Evolutionary conservation across 1,140 invertebrate species (phyloP), one percentile per base, ranked within the genome.

Genomic region (Ips nitidus): DNA sequence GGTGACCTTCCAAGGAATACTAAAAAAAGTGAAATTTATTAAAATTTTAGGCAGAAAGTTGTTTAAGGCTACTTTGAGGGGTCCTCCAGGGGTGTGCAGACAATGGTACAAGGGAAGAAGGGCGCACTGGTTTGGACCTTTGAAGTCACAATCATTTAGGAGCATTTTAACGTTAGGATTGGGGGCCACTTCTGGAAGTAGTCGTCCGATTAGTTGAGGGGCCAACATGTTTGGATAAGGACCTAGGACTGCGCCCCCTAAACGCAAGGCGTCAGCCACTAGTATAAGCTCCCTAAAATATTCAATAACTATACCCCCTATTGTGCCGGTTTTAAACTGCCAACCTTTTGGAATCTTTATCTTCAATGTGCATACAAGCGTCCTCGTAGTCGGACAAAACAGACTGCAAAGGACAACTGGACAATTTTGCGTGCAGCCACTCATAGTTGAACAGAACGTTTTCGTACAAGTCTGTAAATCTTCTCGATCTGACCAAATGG

Each of bases 371-470:
- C 2, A 83, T 84, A 58, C 94, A 91, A 1, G 94, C 91, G 79
- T 99, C 97, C 84, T 99, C 97, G 80, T 97, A 98, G 80, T 99
- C 97, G 6, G 92, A 92, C 5, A 99, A 83, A 1, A 98, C 91
- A 0, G 94, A 90, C 84, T 97, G 97, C 1, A 99, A 84, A 1
- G 97, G 96, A 80, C 97, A 98, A 70, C 94, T 95, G 69, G 91
- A 92, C 1, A 99, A 83, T 81, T 99, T 99, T 0, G 96, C 95
- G 79, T 98, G 95, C 0, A 99, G 84, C 94, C 97, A 99, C 72
- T 96, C 90, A 79, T 98, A 99, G 81, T 98, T 98, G 81, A 99
- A 99, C 0, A 99, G 84, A 5, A 98, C 95, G 76, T 97, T 88
- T 59, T 93, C 89, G 79, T 97, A 98, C 0, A 99, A 83, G 82